A percentile compares a stretch with the other conserved stretches of the same genome.
phyloP scores from a whole-genome alignment of 2,888 invertebrate species.

The Polyommatus iphigenia region DNA sequence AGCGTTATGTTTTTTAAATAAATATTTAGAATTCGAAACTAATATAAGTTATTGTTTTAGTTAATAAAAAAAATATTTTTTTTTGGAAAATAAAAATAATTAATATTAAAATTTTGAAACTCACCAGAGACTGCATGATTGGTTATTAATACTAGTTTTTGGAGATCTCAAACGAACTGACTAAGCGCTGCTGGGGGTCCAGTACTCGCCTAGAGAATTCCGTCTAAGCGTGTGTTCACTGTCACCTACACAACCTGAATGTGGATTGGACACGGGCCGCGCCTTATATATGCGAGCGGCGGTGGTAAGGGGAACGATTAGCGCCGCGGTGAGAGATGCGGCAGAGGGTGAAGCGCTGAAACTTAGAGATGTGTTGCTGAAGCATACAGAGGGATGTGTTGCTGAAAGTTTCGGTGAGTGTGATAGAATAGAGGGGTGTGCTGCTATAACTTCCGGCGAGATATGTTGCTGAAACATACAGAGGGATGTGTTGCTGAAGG shows the following conservation, averaged over 20 bases:
- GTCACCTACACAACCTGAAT: slow-evolving; percentile 70
- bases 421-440: too few relatives aligned
- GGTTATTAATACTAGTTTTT: slow-evolving; percentile 60
- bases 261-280: slow-evolving; percentile 59
- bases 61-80: too few relatives aligned
- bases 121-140: slow-evolving; percentile 79
- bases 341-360: slow-evolving; percentile 69
- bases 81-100: slow-evolving; percentile 23
- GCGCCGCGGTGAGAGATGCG: slow-evolving; percentile 41
- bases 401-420: not conserved
- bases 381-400: not conserved
- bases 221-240: slow-evolving; percentile 74
- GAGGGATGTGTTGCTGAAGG: too few relatives aligned
- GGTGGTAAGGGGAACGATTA: slow-evolving; percentile 78
- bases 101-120: slow-evolving; percentile 50
- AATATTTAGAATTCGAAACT: too few relatives aligned
- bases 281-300: slow-evolving; percentile 73
- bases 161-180: slow-evolving; percentile 80
- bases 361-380: slow-evolving; percentile 35
- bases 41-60: not conserved
- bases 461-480: not conserved
- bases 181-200: slow-evolving; percentile 73
- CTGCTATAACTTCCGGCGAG: not conserved
- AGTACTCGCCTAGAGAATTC: slow-evolving; percentile 79
- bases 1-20: not conserved